Conservation (phyloP, 2,797 vertebrate genomes). For the Natrix natrix region DNA sequence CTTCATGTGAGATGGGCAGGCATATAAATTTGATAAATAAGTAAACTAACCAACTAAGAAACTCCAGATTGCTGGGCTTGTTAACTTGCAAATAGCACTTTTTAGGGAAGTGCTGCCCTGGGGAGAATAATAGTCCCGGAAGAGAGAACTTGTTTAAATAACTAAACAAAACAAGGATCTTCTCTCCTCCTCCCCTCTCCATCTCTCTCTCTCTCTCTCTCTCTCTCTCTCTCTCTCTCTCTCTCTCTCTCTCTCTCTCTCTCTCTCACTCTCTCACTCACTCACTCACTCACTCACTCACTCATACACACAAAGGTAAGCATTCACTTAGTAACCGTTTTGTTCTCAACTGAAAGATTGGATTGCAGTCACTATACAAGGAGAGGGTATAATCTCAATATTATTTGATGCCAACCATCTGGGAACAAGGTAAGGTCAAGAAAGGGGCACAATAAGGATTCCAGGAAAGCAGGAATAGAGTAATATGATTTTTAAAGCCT, state of each 20-base stretch:
- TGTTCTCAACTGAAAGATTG: not conserved
- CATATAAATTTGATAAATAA: not conserved
- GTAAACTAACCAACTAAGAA: not conserved
- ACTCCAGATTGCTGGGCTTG: not conserved
- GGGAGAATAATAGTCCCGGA: not conserved
- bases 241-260: too few species aligned
- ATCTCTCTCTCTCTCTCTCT: too few species aligned
- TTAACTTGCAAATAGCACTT: not conserved
- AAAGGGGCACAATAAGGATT: not conserved
- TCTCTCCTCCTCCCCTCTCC: accelerated
- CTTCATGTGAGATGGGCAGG: not conserved
- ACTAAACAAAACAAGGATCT: not conserved
- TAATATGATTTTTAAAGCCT: not conserved
- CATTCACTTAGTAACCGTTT: not conserved
- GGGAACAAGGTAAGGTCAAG: not conserved
- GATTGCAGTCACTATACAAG: not conserved
- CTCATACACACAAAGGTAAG: not conserved
- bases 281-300: not conserved
- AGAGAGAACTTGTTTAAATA: not conserved
- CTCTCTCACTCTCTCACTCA: too few species aligned
- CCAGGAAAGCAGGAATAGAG: not conserved
- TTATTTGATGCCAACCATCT: not conserved
- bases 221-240: too few species aligned
- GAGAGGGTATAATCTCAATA: not conserved
- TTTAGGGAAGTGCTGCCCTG: not conserved